Evolutionary conservation across 2,113 vertebrate species (phyloP).

Genomic region (Enhydra lutris): DNA sequence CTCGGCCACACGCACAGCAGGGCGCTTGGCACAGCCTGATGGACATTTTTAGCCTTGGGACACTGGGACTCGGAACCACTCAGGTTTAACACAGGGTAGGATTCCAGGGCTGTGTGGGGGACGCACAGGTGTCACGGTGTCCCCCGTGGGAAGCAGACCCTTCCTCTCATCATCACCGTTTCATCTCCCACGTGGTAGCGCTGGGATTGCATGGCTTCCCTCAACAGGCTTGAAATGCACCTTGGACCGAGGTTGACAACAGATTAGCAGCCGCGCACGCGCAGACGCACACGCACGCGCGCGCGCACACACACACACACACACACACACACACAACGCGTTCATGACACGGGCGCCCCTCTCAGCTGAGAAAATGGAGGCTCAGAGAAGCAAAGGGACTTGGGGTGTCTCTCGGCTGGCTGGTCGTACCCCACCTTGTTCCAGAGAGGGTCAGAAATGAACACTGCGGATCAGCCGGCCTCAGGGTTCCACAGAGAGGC

Average conservation of each 20-base stretch:
- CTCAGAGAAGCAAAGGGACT: neutral
- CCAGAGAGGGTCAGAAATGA: neutral
- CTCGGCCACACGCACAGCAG: fast-evolving
- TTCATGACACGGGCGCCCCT: fast-evolving
- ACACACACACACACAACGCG: fast-evolving
- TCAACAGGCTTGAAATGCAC: neutral
- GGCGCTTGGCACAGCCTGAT: fast-evolving
- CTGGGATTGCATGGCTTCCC: neutral
- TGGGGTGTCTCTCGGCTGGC: neutral
- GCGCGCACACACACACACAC: fast-evolving
- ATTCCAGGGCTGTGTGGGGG: neutral
- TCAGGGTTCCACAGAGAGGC: neutral
- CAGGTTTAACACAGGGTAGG: neutral
- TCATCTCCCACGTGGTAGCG: neutral
- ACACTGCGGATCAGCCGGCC: too few relatives aligned
- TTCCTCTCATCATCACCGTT: fast-evolving
- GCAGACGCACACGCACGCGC: too few relatives aligned
- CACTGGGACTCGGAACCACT: fast-evolving
- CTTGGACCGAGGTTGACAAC: neutral
- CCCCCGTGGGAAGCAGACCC: neutral
- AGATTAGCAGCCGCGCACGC: fast-evolving
- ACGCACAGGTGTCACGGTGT: fast-evolving
- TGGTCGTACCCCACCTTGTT: neutral
- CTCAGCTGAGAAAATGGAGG: neutral
- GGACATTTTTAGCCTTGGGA: fast-evolving